phyloP scores from a whole-genome alignment of 2,113 vertebrate genomes.

The Sialia sialis region DNA sequence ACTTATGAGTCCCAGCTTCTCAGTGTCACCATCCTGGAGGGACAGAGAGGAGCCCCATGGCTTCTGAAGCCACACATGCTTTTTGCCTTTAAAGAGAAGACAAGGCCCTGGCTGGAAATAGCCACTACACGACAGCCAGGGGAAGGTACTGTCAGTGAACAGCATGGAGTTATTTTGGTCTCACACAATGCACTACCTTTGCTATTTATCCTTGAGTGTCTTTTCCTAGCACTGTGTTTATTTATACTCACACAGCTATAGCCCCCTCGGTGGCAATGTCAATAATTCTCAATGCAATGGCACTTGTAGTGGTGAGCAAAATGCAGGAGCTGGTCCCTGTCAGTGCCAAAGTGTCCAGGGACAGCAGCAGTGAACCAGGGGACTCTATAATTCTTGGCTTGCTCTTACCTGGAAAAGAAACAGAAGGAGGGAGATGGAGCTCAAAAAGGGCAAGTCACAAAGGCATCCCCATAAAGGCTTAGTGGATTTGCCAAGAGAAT shows the following conservation, averaged over 20 bases:
- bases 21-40: not conserved
- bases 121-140: not conserved
- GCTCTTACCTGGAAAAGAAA: not conserved
- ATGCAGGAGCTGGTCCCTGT: not conserved
- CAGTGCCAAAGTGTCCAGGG: not conserved
- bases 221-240: slow-evolving; percentile 14
- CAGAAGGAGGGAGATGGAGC: not conserved
- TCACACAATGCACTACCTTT: not conserved
- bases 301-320: not conserved
- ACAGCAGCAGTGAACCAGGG: rapidly evolving
- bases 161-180: not conserved
- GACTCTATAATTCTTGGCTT: not conserved
- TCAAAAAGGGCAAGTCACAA: not conserved
- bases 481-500: not conserved
- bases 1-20: not conserved
- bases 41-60: not conserved
- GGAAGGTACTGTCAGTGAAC: not conserved
- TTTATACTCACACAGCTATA: slow-evolving; percentile 1
- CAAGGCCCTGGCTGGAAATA: not conserved
- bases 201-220: slow-evolving; percentile 13
- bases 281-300: not conserved
- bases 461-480: not conserved
- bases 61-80: not conserved
- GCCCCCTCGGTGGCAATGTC: not conserved
- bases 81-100: not conserved